A percentile compares a stretch with the other conserved stretches of the same genome.
Conservation (phyloP, 2,888 invertebrate species). For the Schizotus pectinicornis region DNA sequence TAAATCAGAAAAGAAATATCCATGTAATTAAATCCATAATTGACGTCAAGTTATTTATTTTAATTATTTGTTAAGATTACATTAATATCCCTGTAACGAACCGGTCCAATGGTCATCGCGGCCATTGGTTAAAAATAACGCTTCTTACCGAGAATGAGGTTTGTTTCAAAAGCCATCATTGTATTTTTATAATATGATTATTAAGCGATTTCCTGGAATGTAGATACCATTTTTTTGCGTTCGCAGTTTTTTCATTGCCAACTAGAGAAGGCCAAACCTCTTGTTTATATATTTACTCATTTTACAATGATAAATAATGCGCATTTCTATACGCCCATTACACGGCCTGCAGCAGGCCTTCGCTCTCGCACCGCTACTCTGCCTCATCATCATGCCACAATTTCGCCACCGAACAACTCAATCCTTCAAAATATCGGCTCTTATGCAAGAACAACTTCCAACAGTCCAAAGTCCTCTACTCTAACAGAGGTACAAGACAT, state of each 20-base stretch:
- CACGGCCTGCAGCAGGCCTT: background rate
- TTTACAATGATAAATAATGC: conserved; percentile 23
- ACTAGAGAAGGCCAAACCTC: conserved; percentile 28
- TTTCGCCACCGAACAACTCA: too few relatives aligned
- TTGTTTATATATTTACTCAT: conserved; percentile 20
- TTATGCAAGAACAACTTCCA: too few relatives aligned
- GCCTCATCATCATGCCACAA: too few relatives aligned
- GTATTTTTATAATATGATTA: conserved; percentile 22
- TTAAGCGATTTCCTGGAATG: conserved; percentile 26
- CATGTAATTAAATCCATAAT: conserved; percentile 36
- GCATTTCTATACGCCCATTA: conserved; percentile 24
- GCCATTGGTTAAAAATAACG: background rate
- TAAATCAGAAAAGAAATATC: conserved; percentile 41
- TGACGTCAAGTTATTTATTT: conserved; percentile 41
- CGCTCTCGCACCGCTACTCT: too few relatives aligned
- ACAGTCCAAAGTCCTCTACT: too few relatives aligned
- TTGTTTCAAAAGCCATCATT: conserved; percentile 6
- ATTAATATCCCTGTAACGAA: conserved; percentile 24
- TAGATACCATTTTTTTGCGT: conserved; percentile 22
- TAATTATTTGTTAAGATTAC: conserved; percentile 35
- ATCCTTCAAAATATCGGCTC: too few relatives aligned
- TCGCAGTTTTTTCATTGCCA: conserved; percentile 27
- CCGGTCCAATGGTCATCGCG: conserved; percentile 17
- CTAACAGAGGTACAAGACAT: too few relatives aligned
- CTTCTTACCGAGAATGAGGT: background rate